Evolutionary conservation across 2,113 vertebrate genomes (phyloP), one percentile per base, ranked within the genome.

Genomic region (Machaerirhynchus nigripectus): DNA sequence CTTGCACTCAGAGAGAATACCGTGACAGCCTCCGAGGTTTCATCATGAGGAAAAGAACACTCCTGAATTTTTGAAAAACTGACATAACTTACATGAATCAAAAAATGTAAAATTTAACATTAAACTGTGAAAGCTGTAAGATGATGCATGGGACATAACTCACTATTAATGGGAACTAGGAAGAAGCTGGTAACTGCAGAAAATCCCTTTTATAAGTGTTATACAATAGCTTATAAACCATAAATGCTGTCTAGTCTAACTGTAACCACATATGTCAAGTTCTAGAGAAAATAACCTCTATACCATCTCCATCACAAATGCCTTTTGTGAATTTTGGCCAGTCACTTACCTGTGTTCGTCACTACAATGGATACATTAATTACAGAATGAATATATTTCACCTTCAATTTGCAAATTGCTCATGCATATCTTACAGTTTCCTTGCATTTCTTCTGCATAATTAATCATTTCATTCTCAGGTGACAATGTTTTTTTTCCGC

Each of bases 391-490:
- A 89, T 87, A 42, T 42, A 65, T 87, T 95, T 94, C 59, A 65
- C n/a, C 37, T 89, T 87, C 39, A 74, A 63, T 90, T 95, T 95
- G 26, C 35, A 88, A 70, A 77, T 83, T 93, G 13, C 20, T 86
- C 20, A 52, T 69, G 65, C 23, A 89, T 89, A 94, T 3, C 65
- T 57, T 82, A 60, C 5, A 13, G 31, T 75, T 92, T 73, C 74
- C 16, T 87, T 82, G 39, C 30, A 75, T 89, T 96, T 80, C 59
- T 87, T 91, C 76, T 86, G 31, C 50, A 93, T 89, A 95, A 91
- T 87, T 85, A 87, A 93, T 95, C 9, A 40, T 47, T 92, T 60
- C 46, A 9, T 79, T 84, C 40, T 91, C 35, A 50, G 13, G 31
- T 80, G 35, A 14, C 37, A 33, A 7, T 1, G 20, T 7, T 21